Evolutionary conservation across 2,797 vertebrate genomes (phyloP), one percentile per base, ranked within the genome.

Genomic region (Limnodromus scolopaceus): DNA sequence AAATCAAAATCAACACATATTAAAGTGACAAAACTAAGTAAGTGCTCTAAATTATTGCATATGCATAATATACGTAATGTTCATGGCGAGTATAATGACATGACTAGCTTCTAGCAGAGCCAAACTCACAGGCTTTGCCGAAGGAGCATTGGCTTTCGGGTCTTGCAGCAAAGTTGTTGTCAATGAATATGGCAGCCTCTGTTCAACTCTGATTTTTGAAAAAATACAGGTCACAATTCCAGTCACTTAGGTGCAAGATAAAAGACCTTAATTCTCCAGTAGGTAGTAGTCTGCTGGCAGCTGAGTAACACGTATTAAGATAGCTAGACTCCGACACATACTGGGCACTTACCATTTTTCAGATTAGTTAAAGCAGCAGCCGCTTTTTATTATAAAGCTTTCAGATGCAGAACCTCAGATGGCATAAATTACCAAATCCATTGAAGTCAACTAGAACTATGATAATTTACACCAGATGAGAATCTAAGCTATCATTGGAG

Each of bases 401-500:
- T 91, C 51, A 86, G 39, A 89, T 55, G 36, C 46, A 89, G 63
- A 92, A 81, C 16, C 11, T 95, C 91, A 91, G 63, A 75, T 71
- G 51, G 54, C 38, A 79, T 87, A 87, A 91, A 91, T 92, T 71
- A 95, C 24, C 66, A 89, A 90, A 94, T 54, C 51, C n/a, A 84
- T 39, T 94, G 78, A 92, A 72, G 63, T 63, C 1, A 3, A 61
- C 30, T 65, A 58, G n/a, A 95, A 83, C 51, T 53, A 58, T 11
- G 39, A 38, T 87, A 89, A 91, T 87, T 60, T 94, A 71, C 32
- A 85, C 45, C 79, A 95, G 82, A 85, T 93, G 79, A 93, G 45
- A 85, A 87, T 71, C 34, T 71, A 38, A 93, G 57, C 30, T 91
- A 41, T 70, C 54, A 36, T 0, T 85, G 64, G 36, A 89, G 41